A percentile compares a stretch with the other conserved stretches of the same genome.
Evolutionary conservation across 53 echinoderm and acorn worm species (phyloP).

Genomic region (Antedon mediterranea): DNA sequence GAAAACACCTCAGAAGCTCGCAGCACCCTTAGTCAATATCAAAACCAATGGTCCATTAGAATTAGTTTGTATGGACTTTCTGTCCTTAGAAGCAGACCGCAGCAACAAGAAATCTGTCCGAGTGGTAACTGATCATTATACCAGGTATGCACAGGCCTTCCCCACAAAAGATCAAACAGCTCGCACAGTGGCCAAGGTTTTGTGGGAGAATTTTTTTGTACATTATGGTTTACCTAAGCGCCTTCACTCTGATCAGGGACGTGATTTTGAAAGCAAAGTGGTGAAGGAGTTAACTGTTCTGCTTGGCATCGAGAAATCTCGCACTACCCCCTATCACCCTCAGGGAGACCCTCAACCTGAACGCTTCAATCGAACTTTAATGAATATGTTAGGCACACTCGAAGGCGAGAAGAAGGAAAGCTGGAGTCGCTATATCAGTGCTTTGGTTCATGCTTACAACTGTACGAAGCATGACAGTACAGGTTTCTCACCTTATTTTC

Average conservation of each 20-base stretch:
- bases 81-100: slow-evolving; percentile 29
- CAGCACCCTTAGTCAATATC: slow-evolving; percentile 37
- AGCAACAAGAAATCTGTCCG: slow-evolving; percentile 22
- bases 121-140: slow-evolving; percentile 41
- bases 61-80: slow-evolving; percentile 45
- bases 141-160: slow-evolving; percentile 40
- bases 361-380: too few species aligned
- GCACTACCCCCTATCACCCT: too few species aligned
- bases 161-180: slow-evolving; percentile 49
- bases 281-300: slow-evolving; percentile 25
- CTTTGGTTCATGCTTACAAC: slow-evolving; percentile 9
- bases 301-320: slow-evolving; percentile 14
- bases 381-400: background rate
- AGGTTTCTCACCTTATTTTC: background rate
- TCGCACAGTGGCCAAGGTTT: slow-evolving; percentile 25
- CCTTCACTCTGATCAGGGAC: slow-evolving; percentile 45
- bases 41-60: slow-evolving; percentile 22
- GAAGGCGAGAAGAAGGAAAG: slow-evolving; percentile 1
- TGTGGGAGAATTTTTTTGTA: slow-evolving; percentile 51
- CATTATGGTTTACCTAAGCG: slow-evolving; percentile 36
- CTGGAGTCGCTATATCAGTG: background rate
- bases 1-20: slow-evolving; percentile 14
- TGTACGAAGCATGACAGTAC: background rate
- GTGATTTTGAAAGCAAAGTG: slow-evolving; percentile 24
- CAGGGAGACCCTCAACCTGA: too few species aligned